Evolutionary conservation across 2,797 vertebrate genomes (phyloP), one percentile per base, ranked within the genome.

Genomic region (Catamblyrhynchus diadema): DNA sequence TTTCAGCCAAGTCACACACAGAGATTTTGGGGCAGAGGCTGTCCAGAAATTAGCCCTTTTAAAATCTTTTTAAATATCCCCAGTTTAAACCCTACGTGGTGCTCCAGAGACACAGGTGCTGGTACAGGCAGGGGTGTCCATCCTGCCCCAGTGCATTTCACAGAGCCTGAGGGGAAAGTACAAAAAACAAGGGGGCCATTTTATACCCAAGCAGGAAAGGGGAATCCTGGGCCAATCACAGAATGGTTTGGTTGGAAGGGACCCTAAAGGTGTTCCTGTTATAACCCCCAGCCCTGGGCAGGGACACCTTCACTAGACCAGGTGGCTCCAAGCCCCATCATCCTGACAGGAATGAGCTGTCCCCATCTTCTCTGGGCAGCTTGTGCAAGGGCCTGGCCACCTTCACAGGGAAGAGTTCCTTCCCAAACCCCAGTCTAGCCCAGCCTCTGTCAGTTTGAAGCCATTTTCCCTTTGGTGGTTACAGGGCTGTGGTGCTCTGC

Each of bases 31-130:
- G 88, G 86, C 83, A 95, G 82, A 72, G 42, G 33, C 81, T 35
- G 47, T 33, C 70, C 88, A 65, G 90, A 81, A 95, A 87, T 88
- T 25, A 93, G 51, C 66, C 72, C 70, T n/a, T n/a, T n/a, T n/a
- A n/a, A n/a, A n/a, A 51, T 86, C 1, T 44, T 44, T 21, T 77
- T 47, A 64, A 67, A 1, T 20, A 12, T 67, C 69, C 65, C 23
- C 51, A 45, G 59, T 79, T 95, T 91, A 90, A 96, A 75, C n/a
- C 65, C 77, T 28, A 20, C 0, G 4, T 4, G 41, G 39, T 30
- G 39, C 57, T 96, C 93, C 92, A 96, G 93, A 89, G 87, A 42
- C 0, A 1, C 12, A 5, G 18, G 20, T 7, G 39, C 28, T 64
- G 59, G 8, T 21, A 7, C 4, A 13, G 27, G 37, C 42, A 39